Evolutionary conservation across 2,113 vertebrate genomes (phyloP), one percentile per base, ranked within the genome.

Genomic region (Puffinus mauretanicus): DNA sequence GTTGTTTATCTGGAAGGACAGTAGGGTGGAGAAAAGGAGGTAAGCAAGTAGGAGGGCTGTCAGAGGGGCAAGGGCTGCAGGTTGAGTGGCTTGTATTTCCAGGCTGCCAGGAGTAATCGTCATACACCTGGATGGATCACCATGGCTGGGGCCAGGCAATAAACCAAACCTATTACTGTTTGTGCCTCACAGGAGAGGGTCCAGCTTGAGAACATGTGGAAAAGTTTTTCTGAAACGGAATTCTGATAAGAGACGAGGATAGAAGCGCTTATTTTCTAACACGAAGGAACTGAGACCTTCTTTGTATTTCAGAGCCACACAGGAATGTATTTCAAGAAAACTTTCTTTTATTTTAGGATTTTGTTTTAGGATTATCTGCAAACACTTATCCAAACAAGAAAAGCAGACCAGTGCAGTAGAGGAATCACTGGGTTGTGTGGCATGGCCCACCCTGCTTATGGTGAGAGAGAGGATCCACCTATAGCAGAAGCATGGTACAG

Each of bases 181-280:
- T 22, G 5, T 32, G 42, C 6, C 10, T 83, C 26, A n/a, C 5
- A 38, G 25, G 16, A 46, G 19, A 57, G 9, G 1, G 11, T 1
- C 3, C 5, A 9, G 9, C 17, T 46, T 61, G 34, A 61, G 30
- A 79, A 71, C 2, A 19, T 22, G 19, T 27, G 11, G 15, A 82
- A 91, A 8, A 26, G 2, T 6, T 36, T n/a, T 77, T 40, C 30
- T 36, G 11, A 71, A 58, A 72, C 14, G 46, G n/a, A 77, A 34
- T 51, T 62, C 26, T 82, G 12, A 3, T 20, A 49, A 80, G 14
- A 73, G 6, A 36, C 0, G 0, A 60, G 5, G 21, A 71, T 14
- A 85, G 27, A 54, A 40, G 9, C 27, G 14, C 6, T 65, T 65
- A 47, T 66, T 82, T 90, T 82, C 49, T 75, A 46, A 52, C 5